phyloP scores from a whole-genome alignment of 2,797 vertebrate genomes.

The Anas bernieri region DNA sequence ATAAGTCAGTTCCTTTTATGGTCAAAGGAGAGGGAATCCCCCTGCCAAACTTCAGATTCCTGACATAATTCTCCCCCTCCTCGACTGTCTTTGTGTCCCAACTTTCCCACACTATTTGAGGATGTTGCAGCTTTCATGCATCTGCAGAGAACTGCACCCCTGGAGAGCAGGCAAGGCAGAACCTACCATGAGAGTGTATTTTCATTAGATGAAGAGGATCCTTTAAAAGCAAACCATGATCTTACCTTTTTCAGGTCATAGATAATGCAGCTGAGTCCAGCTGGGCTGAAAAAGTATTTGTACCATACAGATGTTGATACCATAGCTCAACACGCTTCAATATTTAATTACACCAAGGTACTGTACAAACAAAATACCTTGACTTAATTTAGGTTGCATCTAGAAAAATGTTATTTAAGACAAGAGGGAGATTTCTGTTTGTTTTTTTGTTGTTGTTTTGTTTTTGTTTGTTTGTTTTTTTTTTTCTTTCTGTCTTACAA shows the following conservation, averaged over 20 bases:
- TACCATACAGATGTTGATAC: background rate
- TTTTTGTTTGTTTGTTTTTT: no score
- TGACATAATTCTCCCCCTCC: constrained; percentile 36
- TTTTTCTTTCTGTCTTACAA: background rate
- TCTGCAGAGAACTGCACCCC: background rate
- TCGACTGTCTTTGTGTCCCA: background rate
- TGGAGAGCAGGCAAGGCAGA: background rate
- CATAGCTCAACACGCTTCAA: background rate
- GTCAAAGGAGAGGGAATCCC: constrained; percentile 1
- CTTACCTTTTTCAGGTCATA: constrained; percentile 19
- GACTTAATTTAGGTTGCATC: constrained; percentile 13
- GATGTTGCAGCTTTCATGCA: background rate
- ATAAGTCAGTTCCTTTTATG: background rate
- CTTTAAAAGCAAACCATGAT: background rate
- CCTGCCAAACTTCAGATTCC: constrained; percentile 16
- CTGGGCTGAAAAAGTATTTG: constrained; percentile 23
- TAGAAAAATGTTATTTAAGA: constrained; percentile 23
- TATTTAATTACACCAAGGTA: constrained; percentile 31
- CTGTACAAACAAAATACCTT: constrained; percentile 2
- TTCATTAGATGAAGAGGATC: background rate
- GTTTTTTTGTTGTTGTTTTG: background rate
- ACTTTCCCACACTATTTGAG: background rate
- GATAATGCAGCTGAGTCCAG: background rate
- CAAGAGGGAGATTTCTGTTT: background rate
- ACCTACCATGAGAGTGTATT: background rate